Evolutionary conservation across 2,797 vertebrate species (phyloP).

Genomic region (Otus scops): DNA sequence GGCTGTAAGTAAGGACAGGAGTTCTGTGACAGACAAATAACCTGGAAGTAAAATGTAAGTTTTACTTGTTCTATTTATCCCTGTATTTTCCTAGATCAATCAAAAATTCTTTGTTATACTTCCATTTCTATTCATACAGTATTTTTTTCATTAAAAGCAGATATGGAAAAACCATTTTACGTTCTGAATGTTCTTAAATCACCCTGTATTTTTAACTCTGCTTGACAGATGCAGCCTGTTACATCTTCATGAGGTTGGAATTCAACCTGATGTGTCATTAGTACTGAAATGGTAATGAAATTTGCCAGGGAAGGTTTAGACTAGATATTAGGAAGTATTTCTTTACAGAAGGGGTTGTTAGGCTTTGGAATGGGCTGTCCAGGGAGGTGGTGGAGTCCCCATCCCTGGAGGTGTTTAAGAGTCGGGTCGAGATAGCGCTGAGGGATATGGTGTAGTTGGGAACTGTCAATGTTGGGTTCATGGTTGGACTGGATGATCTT

Average conservation of each 20-base stretch:
- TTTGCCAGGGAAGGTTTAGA: no score
- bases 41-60: background rate
- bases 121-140: constrained; percentile 71
- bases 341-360: no score
- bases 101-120: constrained; percentile 64
- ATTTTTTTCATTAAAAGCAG: constrained; percentile 78
- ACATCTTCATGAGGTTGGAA: background rate
- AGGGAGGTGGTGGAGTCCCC: no score
- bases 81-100: constrained; percentile 37
- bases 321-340: no score
- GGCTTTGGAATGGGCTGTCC: no score
- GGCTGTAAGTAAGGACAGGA: background rate
- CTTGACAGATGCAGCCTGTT: background rate
- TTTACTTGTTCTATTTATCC: constrained; percentile 42
- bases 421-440: no score
- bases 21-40: background rate
- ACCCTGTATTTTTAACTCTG: background rate
- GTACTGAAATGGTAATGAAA: background rate
- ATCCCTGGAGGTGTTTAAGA: no score
- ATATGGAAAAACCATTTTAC: constrained; percentile 27
- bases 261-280: background rate
- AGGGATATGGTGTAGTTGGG: no score
- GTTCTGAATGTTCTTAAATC: constrained; percentile 10
- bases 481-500: no score
- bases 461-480: no score